Conservation (phyloP, 2,888 invertebrate genomes). For the Drosophila algonquin region DNA sequence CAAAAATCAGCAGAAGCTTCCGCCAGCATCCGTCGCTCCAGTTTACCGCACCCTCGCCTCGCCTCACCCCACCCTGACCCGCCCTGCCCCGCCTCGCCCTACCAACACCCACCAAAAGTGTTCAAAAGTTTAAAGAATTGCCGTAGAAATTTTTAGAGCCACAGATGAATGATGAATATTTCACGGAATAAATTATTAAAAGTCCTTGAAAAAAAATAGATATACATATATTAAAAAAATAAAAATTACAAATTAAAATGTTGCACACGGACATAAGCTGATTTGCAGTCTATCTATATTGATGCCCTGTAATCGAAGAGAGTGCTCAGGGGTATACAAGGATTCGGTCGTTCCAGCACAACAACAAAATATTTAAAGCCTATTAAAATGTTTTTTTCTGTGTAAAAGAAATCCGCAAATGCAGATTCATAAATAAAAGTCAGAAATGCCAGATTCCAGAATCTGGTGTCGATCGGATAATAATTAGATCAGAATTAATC, state of each 20-base stretch:
- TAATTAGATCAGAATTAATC: background rate
- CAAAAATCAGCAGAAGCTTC: conserved; percentile 65
- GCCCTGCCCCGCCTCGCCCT: background rate
- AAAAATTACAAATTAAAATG: conserved; percentile 40
- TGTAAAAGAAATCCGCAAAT: background rate
- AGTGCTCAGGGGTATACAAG: background rate
- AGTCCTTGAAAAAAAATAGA: conserved; percentile 18
- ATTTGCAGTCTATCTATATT: conserved; percentile 33
- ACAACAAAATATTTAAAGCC: too few relatives aligned
- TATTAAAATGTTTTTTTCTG: too few relatives aligned
- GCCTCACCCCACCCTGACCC: conserved; percentile 18
- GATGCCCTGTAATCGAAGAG: background rate
- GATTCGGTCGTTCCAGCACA: too few relatives aligned
- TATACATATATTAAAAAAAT: conserved; percentile 6
- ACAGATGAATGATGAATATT: conserved; percentile 11
- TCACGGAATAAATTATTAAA: conserved; percentile 16
- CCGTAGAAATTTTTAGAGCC: conserved; percentile 30
- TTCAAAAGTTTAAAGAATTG: conserved; percentile 45
- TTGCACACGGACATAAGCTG: conserved; percentile 38
- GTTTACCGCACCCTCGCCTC: conserved; percentile 8
- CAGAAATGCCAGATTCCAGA: background rate
- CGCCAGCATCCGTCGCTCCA: conserved; percentile 27
- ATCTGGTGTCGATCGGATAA: background rate
- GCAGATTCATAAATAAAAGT: too few relatives aligned
- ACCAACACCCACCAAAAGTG: background rate